These are phyloP conservation scores for Cyrtonyx montezumae DNA, from an alignment of 2,113 vertebrate species.

Conservation along the genomic window DNA sequence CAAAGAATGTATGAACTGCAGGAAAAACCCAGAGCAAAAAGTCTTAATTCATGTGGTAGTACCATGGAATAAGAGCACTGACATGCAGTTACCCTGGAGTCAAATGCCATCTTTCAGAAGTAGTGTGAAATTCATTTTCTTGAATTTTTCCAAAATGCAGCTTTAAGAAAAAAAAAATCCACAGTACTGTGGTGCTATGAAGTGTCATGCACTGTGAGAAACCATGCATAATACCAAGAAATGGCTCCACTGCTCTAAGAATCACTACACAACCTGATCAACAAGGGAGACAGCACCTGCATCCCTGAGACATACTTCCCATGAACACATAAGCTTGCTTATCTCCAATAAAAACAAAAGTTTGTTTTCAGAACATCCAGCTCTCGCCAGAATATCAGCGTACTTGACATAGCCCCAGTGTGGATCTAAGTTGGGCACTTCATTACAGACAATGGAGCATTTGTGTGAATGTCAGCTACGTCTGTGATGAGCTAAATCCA, in stretches of 20 bases:
- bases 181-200: background rate
- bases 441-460: background rate
- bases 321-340: background rate
- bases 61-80: background rate
- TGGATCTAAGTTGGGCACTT: background rate
- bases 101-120: background rate
- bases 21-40: background rate
- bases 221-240: background rate
- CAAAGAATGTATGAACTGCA: background rate
- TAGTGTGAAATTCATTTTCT: background rate
- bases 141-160: background rate
- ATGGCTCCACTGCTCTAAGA: background rate
- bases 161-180: background rate
- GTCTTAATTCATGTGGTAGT: background rate
- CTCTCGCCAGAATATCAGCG: background rate
- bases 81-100: rapidly evolving
- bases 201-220: background rate
- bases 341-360: background rate
- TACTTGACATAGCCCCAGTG: background rate
- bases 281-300: background rate
- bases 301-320: background rate
- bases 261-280: background rate
- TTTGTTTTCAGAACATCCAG: background rate
- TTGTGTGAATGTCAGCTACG: background rate
- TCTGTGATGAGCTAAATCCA: background rate